These are phyloP conservation scores for Drosophila ambigua DNA, from an alignment of 1,140 invertebrate genomes.

Conservation along the genomic window DNA sequence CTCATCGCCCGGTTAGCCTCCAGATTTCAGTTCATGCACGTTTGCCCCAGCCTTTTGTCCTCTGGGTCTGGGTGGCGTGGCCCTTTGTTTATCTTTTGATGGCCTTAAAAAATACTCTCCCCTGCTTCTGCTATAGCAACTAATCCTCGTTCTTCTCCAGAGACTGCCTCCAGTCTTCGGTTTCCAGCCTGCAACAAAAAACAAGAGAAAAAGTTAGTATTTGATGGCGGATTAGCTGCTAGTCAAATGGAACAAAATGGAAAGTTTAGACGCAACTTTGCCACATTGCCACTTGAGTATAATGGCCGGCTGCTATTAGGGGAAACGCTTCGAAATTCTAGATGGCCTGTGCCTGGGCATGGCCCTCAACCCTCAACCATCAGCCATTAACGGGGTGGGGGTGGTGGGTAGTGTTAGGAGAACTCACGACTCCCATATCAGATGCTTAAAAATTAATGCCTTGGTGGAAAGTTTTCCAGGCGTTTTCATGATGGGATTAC, in stretches of 20 bases:
- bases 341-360: conserved; percentile 43
- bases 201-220: conserved; percentile 50
- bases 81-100: conserved; percentile 33
- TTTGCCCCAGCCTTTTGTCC: conserved; percentile 27
- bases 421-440: conserved; percentile 12
- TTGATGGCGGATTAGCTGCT: conserved; percentile 46
- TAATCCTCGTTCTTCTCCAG: no score
- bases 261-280: conserved; percentile 49
- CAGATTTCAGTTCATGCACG: conserved; percentile 57
- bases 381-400: conserved; percentile 23
- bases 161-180: conserved; percentile 3
- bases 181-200: conserved; percentile 30
- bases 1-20: conserved; percentile 47
- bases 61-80: not conserved
- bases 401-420: not conserved
- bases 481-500: conserved; percentile 3
- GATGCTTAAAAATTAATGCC: conserved; percentile 43
- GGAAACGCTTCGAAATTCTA: conserved; percentile 39
- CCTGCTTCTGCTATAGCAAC: no score
- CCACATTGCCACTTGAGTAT: conserved; percentile 44
- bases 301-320: conserved; percentile 38
- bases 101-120: conserved; percentile 28
- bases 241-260: conserved; percentile 47
- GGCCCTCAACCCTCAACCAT: not conserved
- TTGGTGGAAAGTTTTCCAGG: conserved; percentile 18